phyloP scores from a whole-genome alignment of 2,113 vertebrate species.

The Sinocyclocheilus rhinocerous region DNA sequence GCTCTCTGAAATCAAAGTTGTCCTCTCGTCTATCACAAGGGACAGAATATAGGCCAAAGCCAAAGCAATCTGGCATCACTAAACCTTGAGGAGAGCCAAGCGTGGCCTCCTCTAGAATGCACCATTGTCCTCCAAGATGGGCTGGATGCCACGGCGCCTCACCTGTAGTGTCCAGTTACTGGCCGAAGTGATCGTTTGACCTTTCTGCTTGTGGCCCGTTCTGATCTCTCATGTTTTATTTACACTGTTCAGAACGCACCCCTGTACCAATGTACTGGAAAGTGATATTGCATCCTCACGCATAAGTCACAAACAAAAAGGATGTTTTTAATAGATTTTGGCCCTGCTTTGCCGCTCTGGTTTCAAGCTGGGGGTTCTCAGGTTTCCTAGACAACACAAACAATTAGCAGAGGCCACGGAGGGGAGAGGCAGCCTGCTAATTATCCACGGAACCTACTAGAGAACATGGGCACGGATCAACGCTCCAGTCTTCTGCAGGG shows the following conservation, averaged over 20 bases:
- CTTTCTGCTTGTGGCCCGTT: conserved; percentile 48
- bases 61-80: conserved; percentile 52
- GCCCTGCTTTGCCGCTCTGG: conserved; percentile 48
- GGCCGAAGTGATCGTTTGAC: conserved; percentile 53
- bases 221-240: conserved; percentile 66
- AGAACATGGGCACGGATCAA: conserved; percentile 44
- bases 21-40: conserved; percentile 35
- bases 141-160: conserved; percentile 32
- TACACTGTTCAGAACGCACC: conserved; percentile 51
- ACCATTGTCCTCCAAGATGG: conserved; percentile 56
- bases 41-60: conserved; percentile 35
- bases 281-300: conserved; percentile 55
- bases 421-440: conserved; percentile 44
- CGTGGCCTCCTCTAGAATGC: conserved; percentile 37
- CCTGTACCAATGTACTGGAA: conserved; percentile 19
- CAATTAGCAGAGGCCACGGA: conserved; percentile 57
- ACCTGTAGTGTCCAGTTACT: conserved; percentile 54
- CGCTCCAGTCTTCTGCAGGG: conserved; percentile 1
- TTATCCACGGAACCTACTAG: conserved; percentile 41
- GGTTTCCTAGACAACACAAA: conserved; percentile 59
- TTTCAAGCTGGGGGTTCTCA: conserved; percentile 54
- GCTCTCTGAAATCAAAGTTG: conserved; percentile 42
- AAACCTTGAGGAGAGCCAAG: conserved; percentile 24
- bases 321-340: conserved; percentile 62
- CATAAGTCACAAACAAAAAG: conserved; percentile 62